phyloP scores from a whole-genome alignment of 2,888 invertebrate genomes.

The Thyatira batis region DNA sequence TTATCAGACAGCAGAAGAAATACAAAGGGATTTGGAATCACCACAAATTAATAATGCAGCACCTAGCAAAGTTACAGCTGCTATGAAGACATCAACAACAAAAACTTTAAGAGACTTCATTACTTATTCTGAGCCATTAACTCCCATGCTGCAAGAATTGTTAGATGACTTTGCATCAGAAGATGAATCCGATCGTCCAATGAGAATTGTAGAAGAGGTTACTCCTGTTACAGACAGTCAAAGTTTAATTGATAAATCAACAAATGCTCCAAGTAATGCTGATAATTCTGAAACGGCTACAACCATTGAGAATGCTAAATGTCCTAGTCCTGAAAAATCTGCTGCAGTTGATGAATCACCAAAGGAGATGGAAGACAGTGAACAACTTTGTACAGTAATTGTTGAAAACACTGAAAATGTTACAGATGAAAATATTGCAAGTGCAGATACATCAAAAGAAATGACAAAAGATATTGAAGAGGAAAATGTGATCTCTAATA shows the following conservation, averaged over 20 bases:
- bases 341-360: neutral
- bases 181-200: slow-evolving; percentile 48
- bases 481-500: neutral
- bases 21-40: slow-evolving; percentile 50
- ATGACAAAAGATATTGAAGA: neutral
- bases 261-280: slow-evolving; percentile 8
- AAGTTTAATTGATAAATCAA: neutral
- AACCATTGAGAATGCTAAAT: slow-evolving; percentile 9
- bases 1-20: slow-evolving; percentile 58
- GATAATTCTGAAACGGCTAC: slow-evolving; percentile 4
- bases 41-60: slow-evolving; percentile 20
- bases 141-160: slow-evolving; percentile 60
- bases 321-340: neutral
- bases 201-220: slow-evolving; percentile 49
- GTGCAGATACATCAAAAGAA: neutral
- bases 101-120: slow-evolving; percentile 60
- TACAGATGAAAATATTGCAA: neutral
- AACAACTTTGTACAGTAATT: neutral
- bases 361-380: slow-evolving; percentile 7
- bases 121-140: slow-evolving; percentile 60
- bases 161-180: slow-evolving; percentile 64
- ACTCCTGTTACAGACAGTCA: slow-evolving; percentile 15
- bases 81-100: slow-evolving; percentile 6
- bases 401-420: neutral
- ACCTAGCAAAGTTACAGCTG: slow-evolving; percentile 1